Conservation (phyloP, 2,113 vertebrate genomes). For the Corythaeola cristata region DNA sequence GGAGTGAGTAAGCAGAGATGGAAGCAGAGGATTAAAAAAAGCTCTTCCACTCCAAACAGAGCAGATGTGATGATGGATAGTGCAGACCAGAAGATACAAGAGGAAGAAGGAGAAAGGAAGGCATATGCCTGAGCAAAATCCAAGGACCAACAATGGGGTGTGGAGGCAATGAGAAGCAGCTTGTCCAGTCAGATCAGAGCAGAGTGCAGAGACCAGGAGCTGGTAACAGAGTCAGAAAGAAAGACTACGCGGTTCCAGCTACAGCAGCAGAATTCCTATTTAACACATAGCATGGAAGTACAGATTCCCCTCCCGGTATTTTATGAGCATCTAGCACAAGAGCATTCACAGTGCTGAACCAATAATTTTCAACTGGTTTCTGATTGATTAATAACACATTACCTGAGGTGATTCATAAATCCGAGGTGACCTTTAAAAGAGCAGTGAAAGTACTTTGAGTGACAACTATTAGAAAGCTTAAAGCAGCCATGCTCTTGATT, state of each 20-base stretch:
- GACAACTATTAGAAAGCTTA: background rate
- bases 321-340: background rate
- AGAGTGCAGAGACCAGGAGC: background rate
- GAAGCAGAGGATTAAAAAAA: background rate
- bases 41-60: background rate
- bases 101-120: background rate
- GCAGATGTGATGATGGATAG: background rate
- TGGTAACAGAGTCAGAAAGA: background rate
- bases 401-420: background rate
- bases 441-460: background rate
- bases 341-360: background rate
- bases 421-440: background rate
- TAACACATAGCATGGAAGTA: background rate
- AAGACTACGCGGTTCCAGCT: background rate
- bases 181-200: background rate
- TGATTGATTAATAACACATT: constrained; percentile 1
- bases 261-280: background rate
- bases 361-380: background rate
- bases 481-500: background rate
- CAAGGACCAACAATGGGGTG: background rate
- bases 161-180: background rate
- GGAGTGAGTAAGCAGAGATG: background rate
- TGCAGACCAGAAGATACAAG: background rate
- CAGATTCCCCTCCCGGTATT: background rate
- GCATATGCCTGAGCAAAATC: background rate